These are phyloP conservation scores for Poicephalus meyeri DNA, from an alignment of 2,113 vertebrate species.

Conservation along the genomic window DNA sequence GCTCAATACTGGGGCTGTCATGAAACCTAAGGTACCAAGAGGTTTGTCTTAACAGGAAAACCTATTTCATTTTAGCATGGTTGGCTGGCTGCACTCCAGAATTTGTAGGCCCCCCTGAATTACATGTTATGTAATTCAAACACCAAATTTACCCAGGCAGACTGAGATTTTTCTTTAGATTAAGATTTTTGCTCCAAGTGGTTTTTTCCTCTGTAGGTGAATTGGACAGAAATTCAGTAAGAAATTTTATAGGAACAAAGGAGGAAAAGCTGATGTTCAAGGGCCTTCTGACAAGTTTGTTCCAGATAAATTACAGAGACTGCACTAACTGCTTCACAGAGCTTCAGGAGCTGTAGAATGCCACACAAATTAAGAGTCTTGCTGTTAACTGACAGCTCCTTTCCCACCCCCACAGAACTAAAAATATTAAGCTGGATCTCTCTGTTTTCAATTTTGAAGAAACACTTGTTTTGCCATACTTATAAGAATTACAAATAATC, in stretches of 20 bases:
- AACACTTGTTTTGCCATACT: neutral
- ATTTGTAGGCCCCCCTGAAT: neutral
- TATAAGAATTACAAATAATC: neutral
- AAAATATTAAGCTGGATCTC: conserved; percentile 27
- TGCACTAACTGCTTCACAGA: conserved; percentile 6
- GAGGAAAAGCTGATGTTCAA: neutral
- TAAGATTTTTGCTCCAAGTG: neutral
- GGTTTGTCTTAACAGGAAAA: neutral
- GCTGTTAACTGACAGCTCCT: conserved; percentile 42
- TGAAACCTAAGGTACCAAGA: neutral
- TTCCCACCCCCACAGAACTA: conserved; percentile 43
- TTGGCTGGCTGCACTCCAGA: neutral
- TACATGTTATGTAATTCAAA: neutral
- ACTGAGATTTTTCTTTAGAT: neutral
- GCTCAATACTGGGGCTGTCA: neutral
- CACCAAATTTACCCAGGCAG: neutral
- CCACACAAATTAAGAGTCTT: conserved; percentile 28
- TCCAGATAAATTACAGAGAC: conserved; percentile 17
- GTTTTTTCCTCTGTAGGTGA: neutral
- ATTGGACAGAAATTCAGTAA: neutral
- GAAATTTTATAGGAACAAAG: neutral
- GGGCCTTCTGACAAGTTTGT: neutral
- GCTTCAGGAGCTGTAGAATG: neutral
- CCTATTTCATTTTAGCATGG: neutral
- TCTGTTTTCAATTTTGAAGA: neutral